Percentiles rank a stretch among this genome's conserved stretches.
Evolutionary conservation across 2,113 vertebrate genomes (phyloP).

Genomic region (Indri indri): DNA sequence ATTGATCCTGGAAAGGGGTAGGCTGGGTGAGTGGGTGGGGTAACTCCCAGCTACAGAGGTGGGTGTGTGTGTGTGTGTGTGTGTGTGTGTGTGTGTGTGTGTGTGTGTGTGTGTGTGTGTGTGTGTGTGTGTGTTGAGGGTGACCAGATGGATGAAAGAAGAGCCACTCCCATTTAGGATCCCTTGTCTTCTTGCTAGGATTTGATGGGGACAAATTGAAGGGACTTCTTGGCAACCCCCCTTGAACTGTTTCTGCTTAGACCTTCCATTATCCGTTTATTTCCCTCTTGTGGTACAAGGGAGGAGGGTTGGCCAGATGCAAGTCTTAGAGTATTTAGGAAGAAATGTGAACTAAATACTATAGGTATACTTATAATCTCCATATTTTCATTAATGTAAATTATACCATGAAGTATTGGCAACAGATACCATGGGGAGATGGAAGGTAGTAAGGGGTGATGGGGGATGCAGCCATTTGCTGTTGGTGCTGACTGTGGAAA

Average conservation of each 20-base stretch:
- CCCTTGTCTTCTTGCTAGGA: not conserved
- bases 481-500: not conserved
- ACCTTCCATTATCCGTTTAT: not conserved
- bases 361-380: not conserved
- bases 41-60: not conserved
- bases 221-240: not conserved
- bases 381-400: not conserved
- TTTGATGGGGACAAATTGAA: not conserved
- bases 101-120: no score
- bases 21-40: not conserved
- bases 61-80: no score
- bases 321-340: not conserved
- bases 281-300: not conserved
- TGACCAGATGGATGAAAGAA: not conserved
- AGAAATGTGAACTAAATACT: slow-evolving; percentile 50
- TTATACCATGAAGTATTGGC: not conserved
- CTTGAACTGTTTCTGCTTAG: not conserved
- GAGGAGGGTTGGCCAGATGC: not conserved
- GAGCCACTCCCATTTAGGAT: slow-evolving; percentile 36
- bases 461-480: not conserved
- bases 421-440: not conserved
- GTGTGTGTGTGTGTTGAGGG: not conserved
- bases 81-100: no score
- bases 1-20: not conserved
- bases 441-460: not conserved